Conservation (phyloP, 2,888 invertebrate genomes). For the Cosmorhoe ocellata region DNA sequence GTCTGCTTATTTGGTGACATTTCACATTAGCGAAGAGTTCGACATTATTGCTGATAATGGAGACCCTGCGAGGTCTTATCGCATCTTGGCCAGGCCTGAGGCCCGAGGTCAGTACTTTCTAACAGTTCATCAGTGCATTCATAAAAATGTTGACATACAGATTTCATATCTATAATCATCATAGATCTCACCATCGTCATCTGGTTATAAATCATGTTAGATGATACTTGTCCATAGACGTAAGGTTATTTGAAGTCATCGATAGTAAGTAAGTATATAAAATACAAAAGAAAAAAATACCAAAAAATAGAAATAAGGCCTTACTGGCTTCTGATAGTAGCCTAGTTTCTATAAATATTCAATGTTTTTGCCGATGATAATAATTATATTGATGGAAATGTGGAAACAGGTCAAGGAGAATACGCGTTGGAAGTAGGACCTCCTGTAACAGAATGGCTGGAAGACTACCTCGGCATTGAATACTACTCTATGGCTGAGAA, state of each 20-base stretch:
- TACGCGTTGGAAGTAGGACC: slow-evolving; percentile 73
- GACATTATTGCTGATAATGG: slow-evolving; percentile 63
- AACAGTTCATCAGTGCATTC: not conserved
- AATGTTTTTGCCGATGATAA: too few species aligned
- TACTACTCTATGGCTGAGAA: slow-evolving; percentile 64
- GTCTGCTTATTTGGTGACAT: slow-evolving; percentile 93
- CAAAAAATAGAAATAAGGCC: too few species aligned
- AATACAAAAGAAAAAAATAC: too few species aligned
- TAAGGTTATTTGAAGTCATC: too few species aligned
- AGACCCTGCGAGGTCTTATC: slow-evolving; percentile 52
- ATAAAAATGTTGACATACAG: not conserved
- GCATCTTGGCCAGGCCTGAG: slow-evolving; percentile 67
- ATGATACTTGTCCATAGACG: too few species aligned
- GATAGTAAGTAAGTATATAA: too few species aligned
- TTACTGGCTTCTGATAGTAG: too few species aligned
- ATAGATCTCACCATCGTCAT: too few species aligned
- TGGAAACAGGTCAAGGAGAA: slow-evolving; percentile 51
- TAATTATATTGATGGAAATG: not conserved
- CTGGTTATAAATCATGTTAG: too few species aligned
- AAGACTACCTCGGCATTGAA: slow-evolving; percentile 61
- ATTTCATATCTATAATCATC: too few species aligned
- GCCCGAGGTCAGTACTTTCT: slow-evolving; percentile 42
- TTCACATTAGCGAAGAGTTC: slow-evolving; percentile 79
- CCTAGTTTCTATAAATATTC: too few species aligned
- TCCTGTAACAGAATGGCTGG: slow-evolving; percentile 65